A percentile compares a stretch with the other conserved stretches of the same genome.
phyloP scores from a whole-genome alignment of 2,797 vertebrate genomes.

The Geotrypetes seraphini region DNA sequence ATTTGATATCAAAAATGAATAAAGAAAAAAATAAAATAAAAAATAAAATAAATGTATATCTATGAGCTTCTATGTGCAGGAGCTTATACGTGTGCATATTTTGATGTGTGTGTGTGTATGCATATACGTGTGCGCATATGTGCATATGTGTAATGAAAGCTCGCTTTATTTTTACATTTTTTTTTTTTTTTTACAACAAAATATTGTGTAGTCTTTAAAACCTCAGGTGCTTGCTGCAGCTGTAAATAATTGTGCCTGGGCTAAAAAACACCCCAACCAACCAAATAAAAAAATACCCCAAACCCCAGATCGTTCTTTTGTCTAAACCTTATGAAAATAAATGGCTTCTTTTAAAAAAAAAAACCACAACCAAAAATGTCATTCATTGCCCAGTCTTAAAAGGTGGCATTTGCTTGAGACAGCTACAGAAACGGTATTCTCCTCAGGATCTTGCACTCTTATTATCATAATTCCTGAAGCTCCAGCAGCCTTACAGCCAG shows the following conservation, averaged over 20 bases:
- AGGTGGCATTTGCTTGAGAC: slow-evolving; percentile 30
- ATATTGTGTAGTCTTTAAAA: no score
- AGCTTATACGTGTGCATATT: no score
- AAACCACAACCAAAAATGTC: slow-evolving; percentile 36
- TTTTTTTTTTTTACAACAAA: no score
- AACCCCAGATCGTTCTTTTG: slow-evolving; percentile 31
- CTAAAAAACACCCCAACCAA: slow-evolving; percentile 6
- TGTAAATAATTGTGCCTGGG: slow-evolving; percentile 26
- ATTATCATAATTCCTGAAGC: slow-evolving; percentile 34
- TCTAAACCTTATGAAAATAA: slow-evolving; percentile 41
- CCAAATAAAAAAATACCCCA: not conserved
- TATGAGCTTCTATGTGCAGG: no score
- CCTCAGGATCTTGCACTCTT: slow-evolving; percentile 28
- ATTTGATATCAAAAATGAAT: no score
- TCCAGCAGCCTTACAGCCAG: slow-evolving; percentile 32
- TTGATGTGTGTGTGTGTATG: no score
- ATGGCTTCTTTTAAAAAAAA: slow-evolving; percentile 37
- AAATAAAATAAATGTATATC: no score
- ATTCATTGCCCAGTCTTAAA: slow-evolving; percentile 38
- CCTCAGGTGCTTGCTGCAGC: slow-evolving; percentile 15
- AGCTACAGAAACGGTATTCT: slow-evolving; percentile 22
- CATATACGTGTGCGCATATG: no score
- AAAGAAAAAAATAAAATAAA: no score
- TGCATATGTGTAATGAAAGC: no score
- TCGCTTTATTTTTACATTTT: no score